These are phyloP conservation scores for Drosophila macrospina DNA, from an alignment of 2,888 invertebrate species.

Conservation along the genomic window DNA sequence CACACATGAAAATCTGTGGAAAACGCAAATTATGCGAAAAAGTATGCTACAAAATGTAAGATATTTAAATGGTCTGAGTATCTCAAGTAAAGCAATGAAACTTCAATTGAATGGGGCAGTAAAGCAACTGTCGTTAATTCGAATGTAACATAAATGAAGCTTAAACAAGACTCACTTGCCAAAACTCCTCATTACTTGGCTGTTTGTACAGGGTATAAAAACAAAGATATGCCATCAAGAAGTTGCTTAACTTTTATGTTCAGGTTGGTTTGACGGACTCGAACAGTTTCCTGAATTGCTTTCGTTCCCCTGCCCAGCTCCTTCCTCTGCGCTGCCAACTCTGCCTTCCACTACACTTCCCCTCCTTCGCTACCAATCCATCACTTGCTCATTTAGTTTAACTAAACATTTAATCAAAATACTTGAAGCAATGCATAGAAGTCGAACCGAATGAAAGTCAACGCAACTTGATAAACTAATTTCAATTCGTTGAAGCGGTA, in stretches of 20 bases:
- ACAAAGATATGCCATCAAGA: not conserved
- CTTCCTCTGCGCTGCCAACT: too few species aligned
- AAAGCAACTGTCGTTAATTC: too few species aligned
- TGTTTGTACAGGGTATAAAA: not conserved
- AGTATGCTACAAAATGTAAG: conserved; percentile 1
- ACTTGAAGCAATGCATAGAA: conserved; percentile 17
- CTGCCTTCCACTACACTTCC: not conserved
- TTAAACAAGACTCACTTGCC: too few species aligned
- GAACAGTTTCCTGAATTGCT: conserved; percentile 1
- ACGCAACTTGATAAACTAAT: conserved; percentile 13
- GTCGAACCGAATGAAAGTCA: conserved; percentile 9
- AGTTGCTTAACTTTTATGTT: not conserved
- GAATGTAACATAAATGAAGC: not conserved
- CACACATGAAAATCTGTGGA: too few species aligned
- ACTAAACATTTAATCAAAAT: conserved; percentile 17
- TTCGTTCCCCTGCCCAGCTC: too few species aligned
- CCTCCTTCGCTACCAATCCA: not conserved
- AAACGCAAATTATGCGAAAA: not conserved
- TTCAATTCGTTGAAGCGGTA: not conserved
- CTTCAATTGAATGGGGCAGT: too few species aligned
- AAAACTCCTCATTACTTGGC: too few species aligned
- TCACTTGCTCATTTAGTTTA: not conserved
- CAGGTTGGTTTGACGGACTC: not conserved
- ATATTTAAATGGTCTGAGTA: too few species aligned
- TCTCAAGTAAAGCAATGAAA: too few species aligned